Evolutionary conservation across 2,797 vertebrate genomes (phyloP).

Genomic region (Aldrovandia affinis): DNA sequence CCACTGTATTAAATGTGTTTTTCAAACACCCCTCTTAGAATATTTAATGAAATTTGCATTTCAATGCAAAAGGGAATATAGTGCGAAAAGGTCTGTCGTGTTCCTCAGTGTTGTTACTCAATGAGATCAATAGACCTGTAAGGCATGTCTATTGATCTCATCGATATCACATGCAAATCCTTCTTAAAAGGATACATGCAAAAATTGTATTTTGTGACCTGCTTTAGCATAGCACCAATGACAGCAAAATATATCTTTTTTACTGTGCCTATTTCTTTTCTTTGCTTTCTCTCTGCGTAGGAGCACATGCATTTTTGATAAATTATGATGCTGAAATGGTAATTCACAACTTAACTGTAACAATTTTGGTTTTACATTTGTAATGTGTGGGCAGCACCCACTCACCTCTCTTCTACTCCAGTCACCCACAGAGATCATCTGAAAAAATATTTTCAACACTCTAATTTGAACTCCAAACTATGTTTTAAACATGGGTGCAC

Average conservation of each 20-base stretch:
- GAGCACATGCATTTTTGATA: not conserved
- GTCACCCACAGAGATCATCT: not conserved
- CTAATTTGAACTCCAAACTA: not conserved
- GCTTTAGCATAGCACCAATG: not conserved
- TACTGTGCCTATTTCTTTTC: not conserved
- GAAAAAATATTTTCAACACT: not conserved
- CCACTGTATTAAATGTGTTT: too few species aligned
- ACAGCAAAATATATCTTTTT: not conserved
- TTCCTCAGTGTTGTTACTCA: too few species aligned
- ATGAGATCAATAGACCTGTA: too few species aligned
- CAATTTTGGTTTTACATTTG: not conserved
- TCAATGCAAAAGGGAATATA: too few species aligned
- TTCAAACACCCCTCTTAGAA: too few species aligned
- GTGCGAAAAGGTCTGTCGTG: too few species aligned
- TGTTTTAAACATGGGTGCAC: not conserved
- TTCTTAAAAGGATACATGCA: too few species aligned
- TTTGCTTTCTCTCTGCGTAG: not conserved
- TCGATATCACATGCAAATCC: too few species aligned
- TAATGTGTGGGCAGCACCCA: not conserved
- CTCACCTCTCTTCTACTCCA: not conserved
- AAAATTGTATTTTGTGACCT: not conserved
- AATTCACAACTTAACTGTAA: too few species aligned
- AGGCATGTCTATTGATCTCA: too few species aligned
- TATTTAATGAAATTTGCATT: too few species aligned
- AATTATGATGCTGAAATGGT: not conserved